Evolutionary conservation across 1,140 invertebrate species (phyloP).

Genomic region (Drosophila truncata): DNA sequence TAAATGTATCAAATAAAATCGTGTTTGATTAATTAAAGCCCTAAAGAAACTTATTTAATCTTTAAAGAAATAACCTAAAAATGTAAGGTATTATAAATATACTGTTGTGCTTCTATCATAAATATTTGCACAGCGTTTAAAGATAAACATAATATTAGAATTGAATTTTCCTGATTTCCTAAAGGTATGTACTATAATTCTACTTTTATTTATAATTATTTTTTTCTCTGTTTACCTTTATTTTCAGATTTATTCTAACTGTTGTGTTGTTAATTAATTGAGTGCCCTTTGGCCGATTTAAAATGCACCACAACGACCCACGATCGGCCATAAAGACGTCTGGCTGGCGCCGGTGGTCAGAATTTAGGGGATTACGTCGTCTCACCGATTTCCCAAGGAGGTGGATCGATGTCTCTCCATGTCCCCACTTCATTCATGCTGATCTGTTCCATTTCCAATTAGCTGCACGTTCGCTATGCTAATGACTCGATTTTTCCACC

Average conservation of each 20-base stretch:
- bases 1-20: neutral
- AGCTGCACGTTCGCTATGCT: conserved; percentile 80
- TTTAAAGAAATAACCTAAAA: neutral
- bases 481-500: conserved; percentile 71
- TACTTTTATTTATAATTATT: no score
- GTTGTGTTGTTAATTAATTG: conserved; percentile 76
- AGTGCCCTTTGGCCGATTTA: conserved; percentile 66
- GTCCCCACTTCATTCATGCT: conserved; percentile 41
- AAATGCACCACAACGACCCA: conserved; percentile 62
- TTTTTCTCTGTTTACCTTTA: neutral
- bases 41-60: neutral
- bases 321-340: conserved; percentile 76
- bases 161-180: neutral
- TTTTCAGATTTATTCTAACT: conserved; percentile 45
- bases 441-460: conserved; percentile 77
- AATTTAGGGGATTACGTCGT: conserved; percentile 71
- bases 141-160: neutral
- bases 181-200: neutral
- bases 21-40: neutral
- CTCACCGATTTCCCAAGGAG: conserved; percentile 13
- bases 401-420: neutral
- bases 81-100: neutral
- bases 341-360: conserved; percentile 71
- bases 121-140: neutral
- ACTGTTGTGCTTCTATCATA: neutral